Percentiles rank a stretch among this genome's conserved stretches.
These are phyloP conservation scores for Nibea albiflora DNA, from an alignment of 2,113 vertebrate species.

Conservation along the genomic window DNA sequence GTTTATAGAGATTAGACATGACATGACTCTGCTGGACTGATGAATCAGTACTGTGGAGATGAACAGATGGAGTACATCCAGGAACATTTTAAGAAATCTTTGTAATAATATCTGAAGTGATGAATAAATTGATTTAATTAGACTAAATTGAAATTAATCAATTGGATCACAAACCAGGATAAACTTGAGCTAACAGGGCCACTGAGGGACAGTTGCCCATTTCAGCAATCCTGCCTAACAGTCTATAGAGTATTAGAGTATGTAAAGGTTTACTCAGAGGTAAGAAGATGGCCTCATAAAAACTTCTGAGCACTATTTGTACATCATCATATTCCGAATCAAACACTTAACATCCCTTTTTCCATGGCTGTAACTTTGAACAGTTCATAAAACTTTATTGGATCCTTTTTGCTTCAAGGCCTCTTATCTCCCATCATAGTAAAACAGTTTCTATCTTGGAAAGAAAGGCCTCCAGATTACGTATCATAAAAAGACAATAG, in stretches of 20 bases:
- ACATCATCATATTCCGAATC: not conserved
- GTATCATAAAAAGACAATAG: constrained; percentile 29
- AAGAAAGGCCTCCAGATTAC: not conserved
- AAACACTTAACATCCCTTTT: not conserved
- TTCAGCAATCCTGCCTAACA: too few relatives aligned
- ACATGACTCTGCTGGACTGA: too few relatives aligned
- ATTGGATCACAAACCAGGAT: too few relatives aligned
- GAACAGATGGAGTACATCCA: too few relatives aligned
- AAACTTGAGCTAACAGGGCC: too few relatives aligned
- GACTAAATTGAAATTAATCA: too few relatives aligned
- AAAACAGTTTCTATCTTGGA: constrained; percentile 2
- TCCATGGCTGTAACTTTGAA: not conserved
- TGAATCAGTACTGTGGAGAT: too few relatives aligned
- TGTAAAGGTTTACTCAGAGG: not conserved
- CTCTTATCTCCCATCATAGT: constrained; percentile 7
- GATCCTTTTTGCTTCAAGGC: not conserved
- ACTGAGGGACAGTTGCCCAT: too few relatives aligned
- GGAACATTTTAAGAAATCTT: too few relatives aligned
- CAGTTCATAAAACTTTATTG: constrained; percentile 36
- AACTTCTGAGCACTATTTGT: not conserved
- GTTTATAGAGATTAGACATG: too few relatives aligned
- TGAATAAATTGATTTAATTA: too few relatives aligned
- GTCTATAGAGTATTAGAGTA: not conserved
- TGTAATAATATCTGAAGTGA: too few relatives aligned
- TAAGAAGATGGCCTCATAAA: not conserved